Evolutionary conservation across 2,888 invertebrate species (phyloP).

Genomic region (Agrotis segetum): DNA sequence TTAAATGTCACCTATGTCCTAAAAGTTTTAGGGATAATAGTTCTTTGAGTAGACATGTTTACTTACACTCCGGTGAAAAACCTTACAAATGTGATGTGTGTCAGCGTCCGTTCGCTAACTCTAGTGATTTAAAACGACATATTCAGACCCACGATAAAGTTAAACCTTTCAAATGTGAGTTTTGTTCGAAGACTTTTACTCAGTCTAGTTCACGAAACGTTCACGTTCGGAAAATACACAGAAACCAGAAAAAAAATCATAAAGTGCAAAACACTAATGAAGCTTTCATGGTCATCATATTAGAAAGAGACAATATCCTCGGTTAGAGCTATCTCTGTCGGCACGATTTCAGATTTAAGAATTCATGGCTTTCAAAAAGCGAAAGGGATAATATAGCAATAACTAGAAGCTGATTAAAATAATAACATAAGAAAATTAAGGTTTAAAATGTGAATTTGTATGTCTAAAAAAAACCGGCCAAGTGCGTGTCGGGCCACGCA

Average conservation of each 20-base stretch:
- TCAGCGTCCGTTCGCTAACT: neutral
- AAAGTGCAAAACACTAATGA: too few relatives aligned
- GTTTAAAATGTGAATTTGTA: neutral
- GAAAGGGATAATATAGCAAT: too few relatives aligned
- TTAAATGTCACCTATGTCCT: neutral
- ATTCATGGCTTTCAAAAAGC: too few relatives aligned
- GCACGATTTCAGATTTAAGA: too few relatives aligned
- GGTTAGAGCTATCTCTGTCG: too few relatives aligned
- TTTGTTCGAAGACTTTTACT: neutral
- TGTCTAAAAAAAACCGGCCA: too few relatives aligned
- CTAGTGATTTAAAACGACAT: constrained; percentile 1
- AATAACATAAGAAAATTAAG: too few relatives aligned
- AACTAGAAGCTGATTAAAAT: too few relatives aligned
- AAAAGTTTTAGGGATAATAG: neutral
- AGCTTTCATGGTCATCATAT: too few relatives aligned
- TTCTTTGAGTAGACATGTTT: neutral
- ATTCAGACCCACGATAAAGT: neutral
- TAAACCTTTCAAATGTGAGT: neutral
- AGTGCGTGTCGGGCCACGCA: too few relatives aligned
- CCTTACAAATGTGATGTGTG: neutral
- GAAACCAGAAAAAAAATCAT: neutral
- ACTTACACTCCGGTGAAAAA: neutral
- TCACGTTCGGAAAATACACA: neutral
- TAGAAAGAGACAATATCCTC: too few relatives aligned
- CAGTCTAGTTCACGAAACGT: neutral